phyloP scores from a whole-genome alignment of 2,113 vertebrate genomes.

The Puffinus mauretanicus region DNA sequence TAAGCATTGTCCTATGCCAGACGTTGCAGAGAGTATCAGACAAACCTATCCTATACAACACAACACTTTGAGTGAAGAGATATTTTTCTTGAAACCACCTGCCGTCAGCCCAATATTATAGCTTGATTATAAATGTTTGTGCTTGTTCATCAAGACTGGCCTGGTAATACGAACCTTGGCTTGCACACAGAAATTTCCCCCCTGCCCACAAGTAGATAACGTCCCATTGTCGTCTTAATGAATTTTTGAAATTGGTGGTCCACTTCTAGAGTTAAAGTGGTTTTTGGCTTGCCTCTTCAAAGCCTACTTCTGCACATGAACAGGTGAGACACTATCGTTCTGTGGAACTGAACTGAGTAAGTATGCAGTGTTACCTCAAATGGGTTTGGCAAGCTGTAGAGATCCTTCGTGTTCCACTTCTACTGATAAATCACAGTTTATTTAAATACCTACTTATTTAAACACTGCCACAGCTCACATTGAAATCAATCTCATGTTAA shows the following conservation, averaged over 20 bases:
- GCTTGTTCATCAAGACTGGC: background rate
- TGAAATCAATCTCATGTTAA: background rate
- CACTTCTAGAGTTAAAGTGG: background rate
- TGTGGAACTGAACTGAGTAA: background rate
- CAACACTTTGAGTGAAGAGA: background rate
- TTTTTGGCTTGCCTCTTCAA: background rate
- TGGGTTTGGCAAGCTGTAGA: background rate
- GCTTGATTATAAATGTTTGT: background rate
- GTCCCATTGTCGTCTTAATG: background rate
- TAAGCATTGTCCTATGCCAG: background rate
- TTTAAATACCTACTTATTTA: background rate
- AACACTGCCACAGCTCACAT: background rate
- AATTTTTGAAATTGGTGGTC: background rate
- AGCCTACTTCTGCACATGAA: background rate
- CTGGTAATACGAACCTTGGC: background rate
- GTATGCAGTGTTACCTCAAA: background rate
- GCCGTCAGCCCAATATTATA: background rate
- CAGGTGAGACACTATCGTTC: background rate
- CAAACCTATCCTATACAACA: background rate
- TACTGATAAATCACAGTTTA: background rate
- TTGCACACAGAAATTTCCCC: background rate
- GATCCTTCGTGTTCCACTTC: background rate
- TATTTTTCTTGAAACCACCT: background rate
- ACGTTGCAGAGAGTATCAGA: background rate
- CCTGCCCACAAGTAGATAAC: fast-evolving